Conservation (phyloP, 2,113 vertebrate species). For the Electrona antarctica region DNA sequence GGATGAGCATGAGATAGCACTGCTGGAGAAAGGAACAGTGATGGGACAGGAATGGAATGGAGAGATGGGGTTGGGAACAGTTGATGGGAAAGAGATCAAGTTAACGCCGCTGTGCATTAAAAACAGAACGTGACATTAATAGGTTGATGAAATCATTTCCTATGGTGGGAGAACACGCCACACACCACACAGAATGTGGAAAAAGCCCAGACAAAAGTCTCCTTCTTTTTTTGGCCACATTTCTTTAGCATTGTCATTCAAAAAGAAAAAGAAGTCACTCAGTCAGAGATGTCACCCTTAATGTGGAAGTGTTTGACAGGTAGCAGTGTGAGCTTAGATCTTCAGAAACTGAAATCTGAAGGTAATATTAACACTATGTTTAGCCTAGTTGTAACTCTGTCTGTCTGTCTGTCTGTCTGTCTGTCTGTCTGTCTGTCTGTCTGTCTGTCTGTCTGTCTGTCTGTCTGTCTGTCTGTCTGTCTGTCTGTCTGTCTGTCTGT, state of each 20-base stretch:
- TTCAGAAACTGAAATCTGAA: not conserved
- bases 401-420: too few relatives aligned
- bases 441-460: too few relatives aligned
- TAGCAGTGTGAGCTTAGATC: not conserved
- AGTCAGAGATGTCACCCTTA: constrained; percentile 56
- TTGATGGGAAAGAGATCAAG: constrained; percentile 12
- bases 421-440: too few relatives aligned
- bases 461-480: too few relatives aligned
- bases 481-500: too few relatives aligned
- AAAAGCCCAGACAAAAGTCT: constrained; percentile 39
- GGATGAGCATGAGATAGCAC: constrained; percentile 40
- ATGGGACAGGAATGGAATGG: not conserved
- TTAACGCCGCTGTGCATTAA: not conserved
- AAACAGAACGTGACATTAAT: constrained; percentile 29
- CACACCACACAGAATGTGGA: constrained; percentile 61
- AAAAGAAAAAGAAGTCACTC: constrained; percentile 54
- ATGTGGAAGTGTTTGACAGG: constrained; percentile 57
- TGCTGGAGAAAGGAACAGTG: constrained; percentile 49
- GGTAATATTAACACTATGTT: too few relatives aligned
- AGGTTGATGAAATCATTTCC: constrained; percentile 30
- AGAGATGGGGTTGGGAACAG: constrained; percentile 48
- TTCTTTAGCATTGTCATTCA: constrained; percentile 53
- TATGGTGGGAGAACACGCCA: constrained; percentile 46
- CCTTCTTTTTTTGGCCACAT: not conserved
- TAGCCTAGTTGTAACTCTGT: too few relatives aligned